phyloP scores from a whole-genome alignment of 1,140 invertebrate genomes.

The Helicoverpa zea region DNA sequence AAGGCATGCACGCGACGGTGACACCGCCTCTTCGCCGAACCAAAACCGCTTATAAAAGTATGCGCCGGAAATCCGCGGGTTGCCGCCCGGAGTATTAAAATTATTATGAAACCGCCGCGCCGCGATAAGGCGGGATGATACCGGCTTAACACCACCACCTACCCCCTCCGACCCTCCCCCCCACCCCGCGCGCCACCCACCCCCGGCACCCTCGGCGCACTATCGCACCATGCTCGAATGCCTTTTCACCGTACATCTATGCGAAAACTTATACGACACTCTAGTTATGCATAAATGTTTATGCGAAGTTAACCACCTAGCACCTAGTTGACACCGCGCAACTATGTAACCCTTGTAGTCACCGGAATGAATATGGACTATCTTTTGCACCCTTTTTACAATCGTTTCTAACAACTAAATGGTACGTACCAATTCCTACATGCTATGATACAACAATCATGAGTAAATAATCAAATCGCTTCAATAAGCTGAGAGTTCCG shows the following conservation, averaged over 20 bases:
- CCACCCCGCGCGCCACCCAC: slow-evolving; percentile 47
- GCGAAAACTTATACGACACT: slow-evolving; percentile 71
- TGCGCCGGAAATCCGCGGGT: slow-evolving; percentile 64
- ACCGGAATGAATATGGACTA: not conserved
- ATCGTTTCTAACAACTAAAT: not conserved
- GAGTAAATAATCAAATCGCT: slow-evolving; percentile 14
- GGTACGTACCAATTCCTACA: not conserved
- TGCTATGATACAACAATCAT: not conserved
- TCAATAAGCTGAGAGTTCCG: slow-evolving; percentile 44
- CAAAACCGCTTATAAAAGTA: slow-evolving; percentile 78
- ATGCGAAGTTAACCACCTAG: slow-evolving; percentile 20
- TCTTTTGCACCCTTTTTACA: not conserved
- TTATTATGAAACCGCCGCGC: slow-evolving; percentile 82
- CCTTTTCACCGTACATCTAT: slow-evolving; percentile 80
- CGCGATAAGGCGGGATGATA: slow-evolving; percentile 83
- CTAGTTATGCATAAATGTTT: slow-evolving; percentile 57
- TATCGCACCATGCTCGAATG: slow-evolving; percentile 78
- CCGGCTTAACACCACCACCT: slow-evolving; percentile 72
- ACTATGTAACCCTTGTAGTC: not conserved
- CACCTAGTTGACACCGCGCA: slow-evolving; percentile 11
- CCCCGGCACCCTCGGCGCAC: slow-evolving; percentile 55
- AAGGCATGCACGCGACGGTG: slow-evolving; percentile 69
- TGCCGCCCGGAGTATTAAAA: slow-evolving; percentile 78
- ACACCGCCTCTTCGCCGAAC: slow-evolving; percentile 60
- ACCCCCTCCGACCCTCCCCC: slow-evolving; percentile 39